Evolutionary conservation across 1,140 invertebrate species (phyloP).

Genomic region (Zaprionus tsacasi): DNA sequence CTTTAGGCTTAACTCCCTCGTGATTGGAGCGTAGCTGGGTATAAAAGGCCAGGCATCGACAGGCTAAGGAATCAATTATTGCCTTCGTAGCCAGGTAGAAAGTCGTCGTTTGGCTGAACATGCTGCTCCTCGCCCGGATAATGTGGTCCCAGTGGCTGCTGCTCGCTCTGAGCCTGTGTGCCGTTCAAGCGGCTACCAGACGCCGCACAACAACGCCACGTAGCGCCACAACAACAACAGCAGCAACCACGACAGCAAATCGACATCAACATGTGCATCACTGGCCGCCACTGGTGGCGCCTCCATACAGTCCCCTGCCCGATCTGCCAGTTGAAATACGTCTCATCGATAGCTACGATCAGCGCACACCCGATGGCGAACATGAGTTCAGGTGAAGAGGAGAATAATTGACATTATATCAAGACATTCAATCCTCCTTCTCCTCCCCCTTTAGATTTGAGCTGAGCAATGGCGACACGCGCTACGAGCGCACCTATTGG

Average conservation of each 20-base stretch:
- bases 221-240: conserved; percentile 29
- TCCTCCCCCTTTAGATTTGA: conserved; percentile 48
- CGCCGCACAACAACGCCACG: conserved; percentile 16
- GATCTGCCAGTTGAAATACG: background rate
- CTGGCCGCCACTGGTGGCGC: conserved; percentile 57
- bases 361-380: conserved; percentile 52
- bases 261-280: conserved; percentile 57
- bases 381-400: conserved; percentile 68
- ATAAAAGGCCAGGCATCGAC: conserved; percentile 46
- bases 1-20: conserved; percentile 45
- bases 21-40: conserved; percentile 29
- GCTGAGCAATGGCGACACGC: conserved; percentile 72
- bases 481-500: conserved; percentile 79
- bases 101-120: conserved; percentile 8
- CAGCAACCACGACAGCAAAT: conserved; percentile 21
- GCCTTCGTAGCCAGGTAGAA: conserved; percentile 2
- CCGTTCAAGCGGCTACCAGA: conserved; percentile 37
- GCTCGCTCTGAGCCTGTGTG: background rate
- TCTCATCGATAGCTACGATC: conserved; percentile 64
- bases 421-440: too few species aligned
- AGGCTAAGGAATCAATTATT: conserved; percentile 67
- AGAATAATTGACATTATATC: too few species aligned
- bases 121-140: conserved; percentile 19
- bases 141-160: conserved; percentile 3
- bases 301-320: background rate